Evolutionary conservation across 2,113 vertebrate species (phyloP).

Genomic region (Addax nasomaculatus): DNA sequence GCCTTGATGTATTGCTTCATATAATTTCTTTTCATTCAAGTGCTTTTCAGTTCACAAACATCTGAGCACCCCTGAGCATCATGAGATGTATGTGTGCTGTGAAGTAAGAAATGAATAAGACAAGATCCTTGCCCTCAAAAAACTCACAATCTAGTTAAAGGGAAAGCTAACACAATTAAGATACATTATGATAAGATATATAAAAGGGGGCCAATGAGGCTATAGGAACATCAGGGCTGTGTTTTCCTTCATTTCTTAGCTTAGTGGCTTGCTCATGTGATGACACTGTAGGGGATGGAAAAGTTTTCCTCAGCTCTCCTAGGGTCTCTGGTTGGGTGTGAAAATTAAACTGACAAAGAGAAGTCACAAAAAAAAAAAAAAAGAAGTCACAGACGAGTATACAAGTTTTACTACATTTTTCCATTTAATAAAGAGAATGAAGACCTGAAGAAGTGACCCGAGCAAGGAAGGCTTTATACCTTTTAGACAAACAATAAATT

Average conservation of each 20-base stretch:
- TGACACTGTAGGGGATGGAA: background rate
- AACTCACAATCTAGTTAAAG: background rate
- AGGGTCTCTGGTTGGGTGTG: background rate
- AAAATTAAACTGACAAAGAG: background rate
- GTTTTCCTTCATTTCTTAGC: background rate
- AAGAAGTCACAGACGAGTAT: background rate
- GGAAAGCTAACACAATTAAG: background rate
- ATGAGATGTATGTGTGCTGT: background rate
- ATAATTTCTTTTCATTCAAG: background rate
- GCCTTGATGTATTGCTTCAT: background rate
- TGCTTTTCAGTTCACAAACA: background rate
- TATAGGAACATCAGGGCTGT: background rate
- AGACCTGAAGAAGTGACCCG: background rate
- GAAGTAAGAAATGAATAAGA: background rate
- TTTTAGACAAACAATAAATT: background rate
- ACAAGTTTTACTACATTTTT: background rate
- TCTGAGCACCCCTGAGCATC: background rate
- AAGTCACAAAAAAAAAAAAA: background rate
- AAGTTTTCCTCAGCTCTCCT: background rate
- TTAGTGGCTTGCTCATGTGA: background rate
- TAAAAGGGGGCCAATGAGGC: background rate
- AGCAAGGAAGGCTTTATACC: background rate
- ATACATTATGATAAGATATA: background rate
- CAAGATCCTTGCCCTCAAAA: background rate
- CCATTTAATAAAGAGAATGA: background rate